These are phyloP conservation scores for Listronotus bonariensis DNA, from an alignment of 1,140 invertebrate species.

Conservation along the genomic window DNA sequence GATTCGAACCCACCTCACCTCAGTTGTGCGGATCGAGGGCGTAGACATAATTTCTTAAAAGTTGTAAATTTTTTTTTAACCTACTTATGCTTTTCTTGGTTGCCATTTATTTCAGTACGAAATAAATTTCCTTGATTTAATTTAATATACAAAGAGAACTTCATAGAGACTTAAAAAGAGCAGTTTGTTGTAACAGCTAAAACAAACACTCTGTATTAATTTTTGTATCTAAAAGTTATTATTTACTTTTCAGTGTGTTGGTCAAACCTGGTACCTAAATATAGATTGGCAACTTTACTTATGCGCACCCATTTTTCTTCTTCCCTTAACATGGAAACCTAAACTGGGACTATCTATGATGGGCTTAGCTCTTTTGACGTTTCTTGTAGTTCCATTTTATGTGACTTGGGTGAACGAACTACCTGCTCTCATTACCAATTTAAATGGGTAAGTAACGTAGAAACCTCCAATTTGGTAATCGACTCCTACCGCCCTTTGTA, in stretches of 20 bases:
- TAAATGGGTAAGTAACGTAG: slow-evolving; percentile 32
- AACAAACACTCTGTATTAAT: neutral
- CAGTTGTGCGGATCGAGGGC: too few relatives aligned
- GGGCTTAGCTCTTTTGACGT: neutral
- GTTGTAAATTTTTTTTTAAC: too few relatives aligned
- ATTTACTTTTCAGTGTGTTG: slow-evolving; percentile 51
- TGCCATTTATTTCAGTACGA: too few relatives aligned
- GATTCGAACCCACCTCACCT: too few relatives aligned
- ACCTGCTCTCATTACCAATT: slow-evolving; percentile 27
- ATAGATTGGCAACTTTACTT: slow-evolving; percentile 56
- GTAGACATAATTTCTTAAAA: too few relatives aligned
- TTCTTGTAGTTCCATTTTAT: slow-evolving; percentile 27
- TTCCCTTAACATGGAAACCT: slow-evolving; percentile 44
- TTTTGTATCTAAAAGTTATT: slow-evolving; percentile 1
- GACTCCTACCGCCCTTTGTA: too few relatives aligned
- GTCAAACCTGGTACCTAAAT: slow-evolving; percentile 56
- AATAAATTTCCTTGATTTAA: neutral
- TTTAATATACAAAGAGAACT: neutral
- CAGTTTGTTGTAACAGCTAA: too few relatives aligned
- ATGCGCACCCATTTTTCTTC: slow-evolving; percentile 53
- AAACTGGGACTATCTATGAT: slow-evolving; percentile 23
- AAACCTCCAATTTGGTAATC: too few relatives aligned
- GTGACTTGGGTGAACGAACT: slow-evolving; percentile 33
- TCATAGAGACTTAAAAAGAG: too few relatives aligned
- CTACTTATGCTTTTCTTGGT: too few relatives aligned